A percentile compares a stretch with the other conserved stretches of the same genome.
phyloP scores from a whole-genome alignment of 2,888 invertebrate genomes.

The Nomada lathburiana region DNA sequence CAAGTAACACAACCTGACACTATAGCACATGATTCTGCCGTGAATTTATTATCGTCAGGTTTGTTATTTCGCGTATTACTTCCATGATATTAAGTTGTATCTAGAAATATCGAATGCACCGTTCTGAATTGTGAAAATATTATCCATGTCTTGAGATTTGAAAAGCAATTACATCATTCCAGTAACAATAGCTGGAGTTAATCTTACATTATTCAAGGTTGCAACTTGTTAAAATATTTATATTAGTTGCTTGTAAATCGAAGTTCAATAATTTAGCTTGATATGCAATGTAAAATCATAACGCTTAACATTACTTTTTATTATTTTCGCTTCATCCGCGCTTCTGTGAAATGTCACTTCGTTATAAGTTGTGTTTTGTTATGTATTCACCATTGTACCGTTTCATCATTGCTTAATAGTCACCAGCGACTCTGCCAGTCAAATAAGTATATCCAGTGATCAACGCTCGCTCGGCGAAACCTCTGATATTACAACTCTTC shows the following conservation, averaged over 20 bases:
- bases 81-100: conserved; percentile 39
- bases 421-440: conserved; percentile 84
- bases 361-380: conserved; percentile 80
- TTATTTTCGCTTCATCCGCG: conserved; percentile 76
- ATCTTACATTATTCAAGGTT: conserved; percentile 42
- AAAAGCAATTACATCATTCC: conserved; percentile 28
- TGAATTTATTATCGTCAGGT: conserved; percentile 90
- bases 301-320: conserved; percentile 66
- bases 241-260: conserved; percentile 44
- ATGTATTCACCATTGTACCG: conserved; percentile 81
- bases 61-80: conserved; percentile 70
- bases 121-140: conserved; percentile 45
- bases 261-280: conserved; percentile 50
- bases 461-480: conserved; percentile 83
- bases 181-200: conserved; percentile 31
- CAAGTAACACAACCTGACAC: conserved; percentile 86
- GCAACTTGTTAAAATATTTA: conserved; percentile 45
- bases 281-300: conserved; percentile 53
- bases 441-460: conserved; percentile 84
- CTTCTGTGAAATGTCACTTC: conserved; percentile 74
- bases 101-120: conserved; percentile 61
- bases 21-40: conserved; percentile 85
- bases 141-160: conserved; percentile 39
- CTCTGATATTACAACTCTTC: conserved; percentile 83
- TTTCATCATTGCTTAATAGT: conserved; percentile 83